Base-by-base conservation (phyloP, 2,797 vertebrate genomes). In the Amazona finschi region DNA sequence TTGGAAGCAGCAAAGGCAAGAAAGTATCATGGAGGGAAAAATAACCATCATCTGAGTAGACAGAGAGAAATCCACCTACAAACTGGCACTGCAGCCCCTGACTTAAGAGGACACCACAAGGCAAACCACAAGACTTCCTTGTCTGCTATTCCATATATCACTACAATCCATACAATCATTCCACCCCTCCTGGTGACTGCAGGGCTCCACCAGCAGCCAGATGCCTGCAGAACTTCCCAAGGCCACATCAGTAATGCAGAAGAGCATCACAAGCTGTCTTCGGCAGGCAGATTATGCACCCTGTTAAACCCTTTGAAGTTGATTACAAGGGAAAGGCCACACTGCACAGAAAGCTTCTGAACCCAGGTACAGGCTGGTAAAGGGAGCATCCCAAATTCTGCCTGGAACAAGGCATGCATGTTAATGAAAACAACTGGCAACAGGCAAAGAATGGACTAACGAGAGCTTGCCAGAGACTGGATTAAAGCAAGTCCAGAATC, bases 371-470 rank as follows among this genome's bases (percentile, higher is more conserved):
- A 24, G 4, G 36, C 65, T 7, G 15, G 36, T 12, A 31, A 74
- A 71, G 33, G 25, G 19, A 65, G 5, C 27, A 36, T 30, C 49
- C 30, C 60, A 39, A 24, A 15, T 39, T 33, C 10, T 50, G 27
- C 11, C 6, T 20, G 39, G 44, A 79, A 77, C n/a, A 30, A 10
- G 9, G 15, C 27, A 55, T 11, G 10, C 36, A 11, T 1, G 8
- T 60, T 31, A 64, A 50, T 17, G 66, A 43, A 46, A 81, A 24
- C 70, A 86, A 72, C 46, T 1, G 11, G 66, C 73, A 88, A 49
- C 61, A 71, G 53, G 75, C 38, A 92, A 6, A 3, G 8, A n/a
- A 64, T 0, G 0, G 39, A 60, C 53, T 15, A 1, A 1, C 3
- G 1, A 85, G 15, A 0, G 0, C 33, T 25, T 79, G 44, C 20